Base-by-base conservation (phyloP, 1,140 invertebrate genomes). In the Meloidogyne exigua region DNA sequence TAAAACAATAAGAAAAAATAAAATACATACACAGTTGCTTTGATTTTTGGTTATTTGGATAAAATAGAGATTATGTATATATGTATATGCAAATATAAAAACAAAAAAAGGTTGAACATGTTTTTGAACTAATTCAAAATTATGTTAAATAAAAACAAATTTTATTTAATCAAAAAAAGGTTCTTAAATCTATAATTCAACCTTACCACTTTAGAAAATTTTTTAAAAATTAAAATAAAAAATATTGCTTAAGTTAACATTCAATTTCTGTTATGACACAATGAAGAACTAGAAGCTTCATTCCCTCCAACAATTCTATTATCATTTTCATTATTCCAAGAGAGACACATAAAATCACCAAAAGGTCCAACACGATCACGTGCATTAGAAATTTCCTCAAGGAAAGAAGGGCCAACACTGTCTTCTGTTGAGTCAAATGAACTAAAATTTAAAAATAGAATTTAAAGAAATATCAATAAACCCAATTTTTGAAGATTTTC, bases 271-370 rank as follows among this genome's bases (percentile, higher is more conserved):
- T 57, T 57, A n/a, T 57, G 49, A 57, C 49, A n/a, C 9, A 15
- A n/a, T n/a, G 49, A 1, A n/a, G 49, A 57, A 57, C 49, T 9
- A 57, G 49, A 57, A 57, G 49, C 49, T n/a, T 57, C 49, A 21
- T 57, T 57, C 9, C 49, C 49, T 57, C 49, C 49, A 57, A 57
- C 7, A 57, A 57, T n/a, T n/a, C 10, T n/a, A 49, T 49, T 49
- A 15, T 18, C 44, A 57, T 57, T 57, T 57, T 57, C n/a, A 49
- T 49, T 49, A 7, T 57, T 57, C 49, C 49, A 57, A n/a, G 49
- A 57, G 49, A 57, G 49, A 57, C 49, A 57, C 49, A 57, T 57
- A 57, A 57, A 57, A 57, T 57, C 49, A 10, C 49, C 49, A 57
- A 57, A 57, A 57, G 49, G 49, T 0, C 49, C 49, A 57, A 57